Evolutionary conservation across 2,888 invertebrate species (phyloP), one percentile per base, ranked within the genome.

Genomic region (Galerucella pusilla): DNA sequence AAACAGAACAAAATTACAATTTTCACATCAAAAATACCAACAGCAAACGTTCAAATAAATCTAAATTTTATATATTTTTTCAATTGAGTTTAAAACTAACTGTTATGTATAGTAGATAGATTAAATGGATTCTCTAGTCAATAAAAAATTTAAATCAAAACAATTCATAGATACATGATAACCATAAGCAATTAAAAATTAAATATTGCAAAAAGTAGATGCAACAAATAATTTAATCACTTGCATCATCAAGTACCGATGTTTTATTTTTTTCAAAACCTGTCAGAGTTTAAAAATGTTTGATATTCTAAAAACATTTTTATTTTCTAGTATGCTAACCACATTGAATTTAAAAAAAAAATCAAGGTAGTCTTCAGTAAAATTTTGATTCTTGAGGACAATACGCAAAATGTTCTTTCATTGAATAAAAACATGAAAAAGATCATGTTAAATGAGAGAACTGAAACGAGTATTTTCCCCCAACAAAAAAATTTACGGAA

Each of bases 121-220:
- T 28, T 61, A 25, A 70, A 64, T 63, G 61, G 70, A 63, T 70
- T 70, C 63, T 59, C 70, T 42, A 64, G 5, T 49, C 49, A 70
- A 35, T 70, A 54, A 70, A 65, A 35, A 64, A 63, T 54, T n/a
- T 16, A 70, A 63, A 63, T 10, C 11, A 66, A 70, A 35, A 65
- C 59, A 66, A 65, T 57, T 75, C 60, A 57, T 49, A 71, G 59
- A 45, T 20, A 75, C 28, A 16, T 45, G 60, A 67, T 66, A 67
- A 42, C 28, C 54, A 69, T 66, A 75, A 52, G 57, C 46, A 66
- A 71, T 20, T 64, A 68, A 20, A 63, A 75, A 64, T 71, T 73
- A 71, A 68, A 45, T 46, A 54, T n/a, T 49, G 64, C 76, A 76
- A 42, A 73, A 76, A 76, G 76, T 76, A 73, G 73, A 46, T 76